These are phyloP conservation scores for Trachelipus rathkii DNA, from an alignment of 1,140 invertebrate species.

Conservation along the genomic window DNA sequence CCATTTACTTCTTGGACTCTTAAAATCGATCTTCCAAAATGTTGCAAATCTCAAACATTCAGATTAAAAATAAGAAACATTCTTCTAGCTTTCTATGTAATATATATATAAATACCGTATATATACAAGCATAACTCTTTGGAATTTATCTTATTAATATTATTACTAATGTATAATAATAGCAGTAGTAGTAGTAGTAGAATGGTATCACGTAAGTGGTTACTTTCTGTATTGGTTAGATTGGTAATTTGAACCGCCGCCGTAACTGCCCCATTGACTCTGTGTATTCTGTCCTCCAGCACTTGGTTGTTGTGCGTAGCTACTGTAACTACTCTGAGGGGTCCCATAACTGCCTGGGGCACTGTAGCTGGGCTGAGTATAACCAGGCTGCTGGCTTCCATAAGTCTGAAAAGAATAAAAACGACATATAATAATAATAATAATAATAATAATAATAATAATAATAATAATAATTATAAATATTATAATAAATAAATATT, in stretches of 20 bases:
- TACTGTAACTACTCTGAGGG: neutral
- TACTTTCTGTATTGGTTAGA: neutral
- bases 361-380: neutral
- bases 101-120: too few species aligned
- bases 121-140: too few species aligned
- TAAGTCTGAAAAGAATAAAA: neutral
- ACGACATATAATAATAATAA: neutral
- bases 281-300: neutral
- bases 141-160: too few species aligned
- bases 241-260: neutral
- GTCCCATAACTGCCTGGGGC: neutral
- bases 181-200: too few species aligned
- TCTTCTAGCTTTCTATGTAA: too few species aligned
- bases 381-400: constrained; percentile 2
- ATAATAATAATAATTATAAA: neutral
- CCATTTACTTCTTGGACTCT: too few species aligned
- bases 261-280: neutral
- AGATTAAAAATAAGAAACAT: too few species aligned
- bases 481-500: neutral
- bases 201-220: neutral
- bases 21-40: too few species aligned
- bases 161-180: too few species aligned
- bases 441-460: too few species aligned
- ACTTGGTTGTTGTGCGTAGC: neutral
- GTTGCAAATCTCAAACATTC: too few species aligned